These are phyloP conservation scores for Drosophila equinoxialis DNA, from an alignment of 1,140 invertebrate genomes.

Conservation along the genomic window DNA sequence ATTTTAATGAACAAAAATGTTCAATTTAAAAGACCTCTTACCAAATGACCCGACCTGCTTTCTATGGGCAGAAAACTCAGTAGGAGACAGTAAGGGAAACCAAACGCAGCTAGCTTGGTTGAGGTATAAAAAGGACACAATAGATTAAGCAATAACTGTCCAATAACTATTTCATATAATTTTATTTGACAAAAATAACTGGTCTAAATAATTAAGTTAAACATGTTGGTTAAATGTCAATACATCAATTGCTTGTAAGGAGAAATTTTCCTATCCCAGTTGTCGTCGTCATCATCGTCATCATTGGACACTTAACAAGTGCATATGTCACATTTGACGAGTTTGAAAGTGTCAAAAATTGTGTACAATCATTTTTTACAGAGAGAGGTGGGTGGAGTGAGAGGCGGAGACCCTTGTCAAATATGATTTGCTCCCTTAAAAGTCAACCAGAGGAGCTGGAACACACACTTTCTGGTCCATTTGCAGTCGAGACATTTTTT, in stretches of 20 bases:
- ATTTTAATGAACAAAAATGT: slow-evolving; percentile 5
- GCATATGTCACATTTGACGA: slow-evolving; percentile 21
- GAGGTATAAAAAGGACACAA: too few relatives aligned
- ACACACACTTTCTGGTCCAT: slow-evolving; percentile 51
- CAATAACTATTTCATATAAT: background rate
- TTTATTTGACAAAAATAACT: background rate
- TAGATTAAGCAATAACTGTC: slow-evolving; percentile 5
- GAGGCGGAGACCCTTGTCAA: slow-evolving; percentile 43
- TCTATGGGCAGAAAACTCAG: too few relatives aligned
- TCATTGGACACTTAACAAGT: slow-evolving; percentile 11
- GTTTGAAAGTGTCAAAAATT: slow-evolving; percentile 18
- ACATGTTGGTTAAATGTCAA: too few relatives aligned
- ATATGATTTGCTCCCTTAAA: slow-evolving; percentile 20
- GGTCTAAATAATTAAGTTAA: too few relatives aligned
- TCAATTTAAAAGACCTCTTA: background rate
- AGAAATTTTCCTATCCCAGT: too few relatives aligned
- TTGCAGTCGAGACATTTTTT: slow-evolving; percentile 42
- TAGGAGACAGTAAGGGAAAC: background rate
- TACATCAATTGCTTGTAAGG: too few relatives aligned
- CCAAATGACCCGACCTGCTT: background rate
- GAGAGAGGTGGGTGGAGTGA: background rate
- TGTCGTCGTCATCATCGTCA: background rate
- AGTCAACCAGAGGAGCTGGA: slow-evolving; percentile 27
- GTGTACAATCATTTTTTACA: background rate
- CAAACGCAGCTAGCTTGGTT: background rate